Base-by-base conservation (phyloP, 2,888 invertebrate genomes). In the Toxonevra muliebris region DNA sequence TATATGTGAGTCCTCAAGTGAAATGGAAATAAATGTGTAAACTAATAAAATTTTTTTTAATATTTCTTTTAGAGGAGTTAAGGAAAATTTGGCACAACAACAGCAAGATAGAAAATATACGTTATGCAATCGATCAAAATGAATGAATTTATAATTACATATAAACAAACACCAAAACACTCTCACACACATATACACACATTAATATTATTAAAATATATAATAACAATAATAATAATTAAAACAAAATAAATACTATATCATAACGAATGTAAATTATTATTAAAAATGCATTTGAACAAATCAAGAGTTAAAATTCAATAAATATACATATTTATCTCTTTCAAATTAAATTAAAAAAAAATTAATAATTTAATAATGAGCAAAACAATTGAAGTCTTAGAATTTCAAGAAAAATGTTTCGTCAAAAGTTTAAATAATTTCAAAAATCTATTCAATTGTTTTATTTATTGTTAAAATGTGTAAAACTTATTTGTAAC, bases 1-100 rank as follows among this genome's bases (percentile, higher is more conserved):
- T 94, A 93, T 85, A 87, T 94, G 93, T 94, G 86, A 91, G 93
- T 88, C 10, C 20, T 53, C 20, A 19, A 8, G 17, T 0, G 12
- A 12, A n/a, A 52, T 19, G 1, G 20, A n/a, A 15, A 3, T 48
- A 12, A 48, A 15, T n/a, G 8, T 30, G 2, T 30, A 30, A n/a
- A n/a, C n/a, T 17, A 43, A 15, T n/a, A 17, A 50, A 40, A 48
- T 45, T 19, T 61, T 40, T 65, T 15, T 48, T 17, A 19, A 30
- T 53, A 17, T 48, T 17, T 19, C 17, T 73, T 73, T 43, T 59
- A 75, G 74, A 58, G 74, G 73, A 60, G 73, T 72, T 59, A 73
- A 73, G 43, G 74, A 75, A 70, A 72, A 75, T 69, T 70, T 73
- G 63, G 71, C 73, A 63, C 72, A 73, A 68, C 72, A 73, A 63